Conservation (phyloP, 2,888 invertebrate genomes). For the Achlya flavicornis region DNA sequence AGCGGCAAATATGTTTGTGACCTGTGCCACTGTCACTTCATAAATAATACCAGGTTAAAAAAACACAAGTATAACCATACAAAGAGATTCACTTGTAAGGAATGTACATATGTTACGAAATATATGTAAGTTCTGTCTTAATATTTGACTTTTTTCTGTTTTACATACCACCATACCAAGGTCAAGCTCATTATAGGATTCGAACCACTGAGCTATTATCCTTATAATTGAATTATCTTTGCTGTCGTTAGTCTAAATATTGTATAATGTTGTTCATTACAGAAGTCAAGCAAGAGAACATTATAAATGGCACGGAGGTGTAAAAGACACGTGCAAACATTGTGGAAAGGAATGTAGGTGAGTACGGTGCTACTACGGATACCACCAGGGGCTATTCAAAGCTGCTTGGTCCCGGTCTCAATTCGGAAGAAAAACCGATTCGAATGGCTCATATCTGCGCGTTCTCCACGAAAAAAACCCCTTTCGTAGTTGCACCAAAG, state of each 20-base stretch:
- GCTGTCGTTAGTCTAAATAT: too few relatives aligned
- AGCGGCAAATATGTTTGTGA: slow-evolving; percentile 2
- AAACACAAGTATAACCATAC: not conserved
- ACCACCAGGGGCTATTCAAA: too few relatives aligned
- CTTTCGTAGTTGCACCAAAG: too few relatives aligned
- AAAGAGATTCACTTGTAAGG: not conserved
- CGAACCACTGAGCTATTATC: too few relatives aligned
- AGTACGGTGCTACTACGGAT: not conserved
- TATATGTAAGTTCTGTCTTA: not conserved
- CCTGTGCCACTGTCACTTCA: not conserved
- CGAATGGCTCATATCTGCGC: too few relatives aligned
- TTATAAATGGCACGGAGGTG: slow-evolving; percentile 30
- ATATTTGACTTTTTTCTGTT: not conserved
- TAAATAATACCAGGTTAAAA: not conserved
- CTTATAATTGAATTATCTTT: too few relatives aligned
- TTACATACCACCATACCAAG: too few relatives aligned
- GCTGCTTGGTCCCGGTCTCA: too few relatives aligned
- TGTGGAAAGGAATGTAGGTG: slow-evolving; percentile 44
- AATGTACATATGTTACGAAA: not conserved
- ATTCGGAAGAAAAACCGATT: too few relatives aligned
- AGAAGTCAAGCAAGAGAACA: slow-evolving; percentile 3
- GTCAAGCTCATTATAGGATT: too few relatives aligned
- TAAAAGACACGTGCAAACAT: slow-evolving; percentile 45
- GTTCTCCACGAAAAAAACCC: too few relatives aligned
- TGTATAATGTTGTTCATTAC: not conserved